phyloP scores from a whole-genome alignment of 2,888 invertebrate species.

The Hydrotaea diabolus region DNA sequence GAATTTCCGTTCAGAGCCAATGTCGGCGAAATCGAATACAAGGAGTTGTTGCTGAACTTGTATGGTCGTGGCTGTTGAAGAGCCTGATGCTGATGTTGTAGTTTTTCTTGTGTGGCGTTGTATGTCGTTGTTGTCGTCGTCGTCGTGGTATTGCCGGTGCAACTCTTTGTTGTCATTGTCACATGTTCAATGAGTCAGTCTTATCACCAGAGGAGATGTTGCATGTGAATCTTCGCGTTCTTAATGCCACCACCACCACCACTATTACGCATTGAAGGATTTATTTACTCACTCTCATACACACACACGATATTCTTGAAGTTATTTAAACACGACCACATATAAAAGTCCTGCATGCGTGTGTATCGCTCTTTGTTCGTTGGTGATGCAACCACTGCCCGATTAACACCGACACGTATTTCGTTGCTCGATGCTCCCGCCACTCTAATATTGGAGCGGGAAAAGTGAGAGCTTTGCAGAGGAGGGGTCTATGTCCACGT shows the following conservation, averaged over 20 bases:
- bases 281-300: conserved; percentile 31
- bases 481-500: neutral
- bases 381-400: conserved; percentile 19
- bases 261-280: conserved; percentile 7
- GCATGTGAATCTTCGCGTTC: neutral
- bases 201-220: conserved; percentile 17
- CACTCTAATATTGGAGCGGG: no score
- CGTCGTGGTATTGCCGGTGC: conserved; percentile 50
- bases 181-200: conserved; percentile 55
- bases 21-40: neutral
- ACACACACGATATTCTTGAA: neutral
- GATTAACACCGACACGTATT: conserved; percentile 48
- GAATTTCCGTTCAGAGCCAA: conserved; percentile 47
- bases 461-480: no score
- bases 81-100: conserved; percentile 6
- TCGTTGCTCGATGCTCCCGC: no score
- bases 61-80: neutral
- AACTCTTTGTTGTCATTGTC: conserved; percentile 70
- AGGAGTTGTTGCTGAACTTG: conserved; percentile 32
- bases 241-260: neutral
- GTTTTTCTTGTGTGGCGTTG: conserved; percentile 29
- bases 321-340: conserved; percentile 22
- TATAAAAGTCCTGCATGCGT: conserved; percentile 41
- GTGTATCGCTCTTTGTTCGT: neutral
- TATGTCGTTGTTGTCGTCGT: conserved; percentile 36